A percentile compares a stretch with the other conserved stretches of the same genome.
phyloP scores from a whole-genome alignment of 2,797 vertebrate genomes.

The Balearica regulorum region DNA sequence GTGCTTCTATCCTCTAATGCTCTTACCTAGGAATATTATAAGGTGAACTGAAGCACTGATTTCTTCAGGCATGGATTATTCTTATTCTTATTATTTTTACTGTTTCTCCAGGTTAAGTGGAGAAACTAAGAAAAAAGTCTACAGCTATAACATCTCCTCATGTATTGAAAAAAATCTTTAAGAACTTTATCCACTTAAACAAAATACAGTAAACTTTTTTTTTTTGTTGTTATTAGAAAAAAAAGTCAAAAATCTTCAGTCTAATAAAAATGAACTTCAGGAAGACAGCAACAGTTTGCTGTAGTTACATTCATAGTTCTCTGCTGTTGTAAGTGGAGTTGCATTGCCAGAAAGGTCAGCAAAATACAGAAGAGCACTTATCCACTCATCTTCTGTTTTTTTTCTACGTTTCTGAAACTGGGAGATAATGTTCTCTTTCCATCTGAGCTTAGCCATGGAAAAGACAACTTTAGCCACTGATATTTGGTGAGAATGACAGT shows the following conservation, averaged over 20 bases:
- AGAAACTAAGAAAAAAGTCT: background rate
- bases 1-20: background rate
- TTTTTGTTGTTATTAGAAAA: background rate
- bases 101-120: background rate
- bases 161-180: background rate
- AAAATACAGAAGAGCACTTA: background rate
- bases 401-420: background rate
- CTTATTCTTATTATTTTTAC: background rate
- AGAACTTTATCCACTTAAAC: background rate
- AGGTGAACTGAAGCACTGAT: background rate
- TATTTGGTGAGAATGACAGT: background rate
- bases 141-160: background rate
- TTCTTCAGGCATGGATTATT: background rate
- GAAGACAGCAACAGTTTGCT: background rate
- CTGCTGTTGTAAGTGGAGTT: background rate
- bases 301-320: background rate
- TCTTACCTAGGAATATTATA: background rate
- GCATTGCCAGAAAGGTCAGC: background rate
- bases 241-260: background rate
- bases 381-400: background rate
- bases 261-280: background rate
- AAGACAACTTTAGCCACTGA: background rate
- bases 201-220: background rate
- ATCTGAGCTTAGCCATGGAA: background rate
- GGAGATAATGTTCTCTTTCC: background rate